phyloP scores from a whole-genome alignment of 2,113 vertebrate genomes.

The Orientallactaga bullata region DNA sequence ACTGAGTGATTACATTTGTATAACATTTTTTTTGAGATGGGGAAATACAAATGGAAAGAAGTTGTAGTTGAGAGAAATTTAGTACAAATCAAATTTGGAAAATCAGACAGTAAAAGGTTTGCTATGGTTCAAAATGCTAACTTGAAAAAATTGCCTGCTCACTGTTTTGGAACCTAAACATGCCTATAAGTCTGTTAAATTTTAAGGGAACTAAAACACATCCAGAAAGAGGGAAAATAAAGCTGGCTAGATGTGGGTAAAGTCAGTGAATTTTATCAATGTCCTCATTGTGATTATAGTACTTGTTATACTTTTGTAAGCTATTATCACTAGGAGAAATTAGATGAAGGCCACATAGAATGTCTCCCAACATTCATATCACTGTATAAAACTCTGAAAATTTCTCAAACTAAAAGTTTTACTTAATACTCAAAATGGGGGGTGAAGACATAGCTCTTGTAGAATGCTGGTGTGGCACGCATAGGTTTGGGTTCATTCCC shows the following conservation, averaged over 20 bases:
- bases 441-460: too few relatives aligned
- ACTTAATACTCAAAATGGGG: neutral
- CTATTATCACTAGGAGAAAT: neutral
- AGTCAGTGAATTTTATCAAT: neutral
- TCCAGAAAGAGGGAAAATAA: neutral
- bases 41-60: neutral
- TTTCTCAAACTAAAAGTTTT: neutral
- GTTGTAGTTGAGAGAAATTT: neutral
- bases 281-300: neutral
- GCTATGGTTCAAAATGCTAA: neutral
- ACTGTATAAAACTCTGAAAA: neutral
- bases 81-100: neutral
- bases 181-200: neutral
- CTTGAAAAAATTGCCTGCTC: neutral
- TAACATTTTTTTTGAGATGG: neutral
- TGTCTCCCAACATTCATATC: neutral
- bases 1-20: neutral
- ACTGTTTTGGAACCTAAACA: neutral
- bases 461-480: too few relatives aligned
- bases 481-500: too few relatives aligned
- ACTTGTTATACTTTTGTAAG: neutral
- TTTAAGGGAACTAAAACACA: neutral
- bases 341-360: neutral
- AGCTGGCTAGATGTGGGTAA: neutral
- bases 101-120: neutral